Evolutionary conservation across 2,888 invertebrate species (phyloP), one percentile per base, ranked within the genome.

Genomic region (Agonopterix arenella): DNA sequence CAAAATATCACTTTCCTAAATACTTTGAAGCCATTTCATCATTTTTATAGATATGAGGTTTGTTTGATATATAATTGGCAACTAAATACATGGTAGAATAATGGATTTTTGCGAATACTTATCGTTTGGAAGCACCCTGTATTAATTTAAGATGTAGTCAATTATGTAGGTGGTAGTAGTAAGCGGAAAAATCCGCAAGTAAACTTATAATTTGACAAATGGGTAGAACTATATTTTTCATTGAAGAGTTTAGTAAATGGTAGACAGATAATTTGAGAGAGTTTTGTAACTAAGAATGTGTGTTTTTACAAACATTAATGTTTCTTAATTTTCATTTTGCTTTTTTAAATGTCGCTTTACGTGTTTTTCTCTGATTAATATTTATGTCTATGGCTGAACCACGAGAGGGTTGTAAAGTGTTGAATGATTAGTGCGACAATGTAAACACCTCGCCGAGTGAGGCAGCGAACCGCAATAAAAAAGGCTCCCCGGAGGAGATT

Each of bases 321-420:
- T 68, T 70, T 68, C 58, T 65, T 58, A 63, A 67, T 62, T 75
- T 77, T 76, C 62, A 70, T 80, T 82, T 69, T 57, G 82, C 83
- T 85, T 89, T 64, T 70, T 76, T 71, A 68, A 59, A 75, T 78
- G 74, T 85, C 78, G 86, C 88, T 86, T 89, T 84, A 72, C 69
- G 62, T 83, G 82, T 85, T 78, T 40, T 70, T 64, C 45, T 61
- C 53, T 62, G 59, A 68, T 64, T 70, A 66, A 69, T 65, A 52
- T 57, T 58, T 62, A 62, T 60, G 64, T 79, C 75, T 76, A 76
- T 89, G 88, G 77, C 86, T 89, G 88, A 86, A 86, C 86, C 85
- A 76, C 63, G 10, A 11, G 41, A 49, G 48, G 47, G 11, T 28
- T 44, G 46, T 45, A 43, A 51, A 44, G 13, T 51, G 11, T 41